Evolutionary conservation across 2,113 vertebrate genomes (phyloP).

Genomic region (Rostratula benghalensis): DNA sequence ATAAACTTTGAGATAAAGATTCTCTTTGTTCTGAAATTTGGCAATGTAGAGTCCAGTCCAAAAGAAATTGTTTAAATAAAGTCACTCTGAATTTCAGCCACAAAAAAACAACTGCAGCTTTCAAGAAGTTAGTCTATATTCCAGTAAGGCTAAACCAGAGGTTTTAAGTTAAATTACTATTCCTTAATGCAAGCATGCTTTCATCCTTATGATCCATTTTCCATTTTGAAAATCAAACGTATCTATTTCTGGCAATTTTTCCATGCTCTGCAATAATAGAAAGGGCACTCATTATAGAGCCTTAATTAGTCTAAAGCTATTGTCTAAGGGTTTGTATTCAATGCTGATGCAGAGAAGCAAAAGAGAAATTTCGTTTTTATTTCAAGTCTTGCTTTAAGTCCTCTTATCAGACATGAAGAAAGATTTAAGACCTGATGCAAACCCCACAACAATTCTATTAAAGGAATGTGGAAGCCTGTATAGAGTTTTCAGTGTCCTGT

Average conservation of each 20-base stretch:
- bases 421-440: neutral
- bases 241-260: slow-evolving; percentile 4
- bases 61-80: neutral
- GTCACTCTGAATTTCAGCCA: neutral
- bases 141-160: neutral
- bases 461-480: neutral
- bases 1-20: neutral
- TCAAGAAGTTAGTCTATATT: neutral
- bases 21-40: neutral
- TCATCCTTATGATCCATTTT: neutral
- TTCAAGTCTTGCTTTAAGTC: neutral
- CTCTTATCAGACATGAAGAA: neutral
- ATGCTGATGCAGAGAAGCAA: neutral
- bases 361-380: neutral
- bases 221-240: neutral
- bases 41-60: neutral
- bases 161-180: neutral
- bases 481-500: neutral
- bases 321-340: neutral
- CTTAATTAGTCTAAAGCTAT: neutral
- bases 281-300: neutral
- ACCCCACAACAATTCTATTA: neutral
- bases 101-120: neutral
- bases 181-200: neutral
- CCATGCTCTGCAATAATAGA: neutral